These are phyloP conservation scores for Slavum lentiscoides DNA, from an alignment of 2,888 invertebrate genomes.

Conservation along the genomic window DNA sequence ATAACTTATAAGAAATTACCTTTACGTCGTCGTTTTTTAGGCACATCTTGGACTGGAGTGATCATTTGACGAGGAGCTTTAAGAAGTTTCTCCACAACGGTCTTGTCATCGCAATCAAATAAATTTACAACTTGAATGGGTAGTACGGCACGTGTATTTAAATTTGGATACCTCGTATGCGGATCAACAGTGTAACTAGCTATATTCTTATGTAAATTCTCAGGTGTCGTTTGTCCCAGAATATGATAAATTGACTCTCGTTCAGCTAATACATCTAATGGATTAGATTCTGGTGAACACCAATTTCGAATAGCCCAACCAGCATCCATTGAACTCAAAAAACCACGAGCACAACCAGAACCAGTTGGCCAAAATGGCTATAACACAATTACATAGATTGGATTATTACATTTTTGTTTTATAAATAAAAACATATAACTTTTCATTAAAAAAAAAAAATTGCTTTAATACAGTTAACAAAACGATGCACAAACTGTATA, in stretches of 20 bases:
- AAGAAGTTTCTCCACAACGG: constrained; percentile 63
- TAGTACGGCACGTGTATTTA: constrained; percentile 66
- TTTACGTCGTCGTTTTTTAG: constrained; percentile 70
- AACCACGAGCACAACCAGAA: constrained; percentile 96
- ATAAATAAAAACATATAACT: not conserved
- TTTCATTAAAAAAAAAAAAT: too few species aligned
- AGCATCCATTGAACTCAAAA: constrained; percentile 92
- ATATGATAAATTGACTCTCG: constrained; percentile 90
- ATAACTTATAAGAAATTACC: constrained; percentile 62
- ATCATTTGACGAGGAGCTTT: constrained; percentile 62
- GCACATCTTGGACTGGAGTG: constrained; percentile 62
- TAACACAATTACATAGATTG: constrained; percentile 2
- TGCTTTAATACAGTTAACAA: too few species aligned
- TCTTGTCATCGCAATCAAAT: constrained; percentile 73
- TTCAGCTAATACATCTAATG: constrained; percentile 87
- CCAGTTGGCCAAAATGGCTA: constrained; percentile 98
- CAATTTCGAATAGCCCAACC: constrained; percentile 92
- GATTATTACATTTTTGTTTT: not conserved
- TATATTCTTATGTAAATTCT: constrained; percentile 89
- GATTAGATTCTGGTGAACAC: constrained; percentile 71
- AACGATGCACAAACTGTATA: too few species aligned
- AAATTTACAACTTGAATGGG: constrained; percentile 75
- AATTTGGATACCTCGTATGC: constrained; percentile 65
- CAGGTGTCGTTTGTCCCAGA: constrained; percentile 92
- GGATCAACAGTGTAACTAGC: constrained; percentile 86